Evolutionary conservation across 2,113 vertebrate genomes (phyloP), one percentile per base, ranked within the genome.

Genomic region (Halichoeres trimaculatus): DNA sequence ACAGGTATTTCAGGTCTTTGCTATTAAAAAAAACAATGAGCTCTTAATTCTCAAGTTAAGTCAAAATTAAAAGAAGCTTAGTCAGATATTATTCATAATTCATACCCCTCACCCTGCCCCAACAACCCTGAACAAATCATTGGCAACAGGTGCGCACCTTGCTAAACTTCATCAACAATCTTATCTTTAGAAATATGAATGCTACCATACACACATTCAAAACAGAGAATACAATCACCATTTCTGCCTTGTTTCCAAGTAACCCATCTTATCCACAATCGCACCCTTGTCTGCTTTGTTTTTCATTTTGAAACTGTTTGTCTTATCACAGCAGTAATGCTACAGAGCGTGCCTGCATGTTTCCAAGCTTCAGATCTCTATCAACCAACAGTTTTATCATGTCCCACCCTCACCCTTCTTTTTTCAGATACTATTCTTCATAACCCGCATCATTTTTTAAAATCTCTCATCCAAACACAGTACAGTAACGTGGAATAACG

Each of bases 401-500:
- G 30, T 22, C 43, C 24, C 30, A n/a, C 8, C 35, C 47, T 43
- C 5, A 16, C 40, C 8, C 41, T n/a, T 26, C 23, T 45, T 26
- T 52, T 51, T 73, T 58, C 56, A 40, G 17, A 70, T 58, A 22
- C 56, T 55, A 77, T 76, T 69, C 55, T 78, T 59, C 22, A 22
- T 69, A 20, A 76, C 75, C 83, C 41, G 52, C 62, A 85, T 83
- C 22, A 34, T 45, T 60, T 61, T 43, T 59, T 76, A 74, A n/a
- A 41, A 88, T 91, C 85, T 76, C 63, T 88, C 79, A 54, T 57
- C 71, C 38, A n/a, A 2, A 0, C 38, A 51, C 11, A n/a, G 76
- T 74, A 85, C 87, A 77, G 86, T 89, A 68, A 51, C 60, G 51
- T 74, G 58, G 65, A 77, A 67, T 52, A 80, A 65, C 10, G 56